A percentile compares a stretch with the other conserved stretches of the same genome.
These are phyloP conservation scores for Psylliodes chrysocephalus DNA, from an alignment of 2,888 invertebrate species.

Conservation along the genomic window DNA sequence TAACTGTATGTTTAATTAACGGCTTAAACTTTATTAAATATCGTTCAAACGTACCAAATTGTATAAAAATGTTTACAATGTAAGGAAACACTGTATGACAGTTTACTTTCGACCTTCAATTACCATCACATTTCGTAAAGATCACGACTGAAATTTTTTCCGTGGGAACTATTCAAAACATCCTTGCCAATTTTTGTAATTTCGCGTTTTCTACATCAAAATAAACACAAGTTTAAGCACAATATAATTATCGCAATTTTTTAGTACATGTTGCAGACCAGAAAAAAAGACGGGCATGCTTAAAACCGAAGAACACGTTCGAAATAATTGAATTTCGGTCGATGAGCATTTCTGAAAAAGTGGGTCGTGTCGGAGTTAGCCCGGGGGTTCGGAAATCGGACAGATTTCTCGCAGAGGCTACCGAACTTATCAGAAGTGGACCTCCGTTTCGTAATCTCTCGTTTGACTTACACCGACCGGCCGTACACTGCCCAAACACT, in stretches of 20 bases:
- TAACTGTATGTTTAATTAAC: too few relatives aligned
- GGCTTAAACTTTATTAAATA: too few relatives aligned
- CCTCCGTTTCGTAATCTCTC: constrained; percentile 14
- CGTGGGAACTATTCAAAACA: constrained; percentile 4
- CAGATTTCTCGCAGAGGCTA: constrained; percentile 38
- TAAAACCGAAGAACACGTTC: constrained; percentile 4
- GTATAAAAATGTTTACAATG: too few relatives aligned
- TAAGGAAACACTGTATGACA: too few relatives aligned
- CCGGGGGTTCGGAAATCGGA: constrained; percentile 35
- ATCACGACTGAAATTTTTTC: constrained; percentile 1
- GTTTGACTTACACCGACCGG: not conserved
- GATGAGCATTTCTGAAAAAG: constrained; percentile 26
- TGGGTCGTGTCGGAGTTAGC: constrained; percentile 24
- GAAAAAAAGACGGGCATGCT: not conserved
- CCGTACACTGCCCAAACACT: not conserved
- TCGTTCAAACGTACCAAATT: too few relatives aligned
- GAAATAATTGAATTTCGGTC: constrained; percentile 32
- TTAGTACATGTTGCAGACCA: not conserved
- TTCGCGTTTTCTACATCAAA: not conserved
- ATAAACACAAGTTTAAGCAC: constrained; percentile 3
- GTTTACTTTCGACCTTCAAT: not conserved
- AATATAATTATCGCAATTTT: constrained; percentile 16
- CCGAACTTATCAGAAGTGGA: constrained; percentile 33
- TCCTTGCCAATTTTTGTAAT: constrained; percentile 4
- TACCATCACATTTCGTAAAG: not conserved